Evolutionary conservation across 2,888 invertebrate species (phyloP), one percentile per base, ranked within the genome.

Genomic region (Ormyrus pomaceus): DNA sequence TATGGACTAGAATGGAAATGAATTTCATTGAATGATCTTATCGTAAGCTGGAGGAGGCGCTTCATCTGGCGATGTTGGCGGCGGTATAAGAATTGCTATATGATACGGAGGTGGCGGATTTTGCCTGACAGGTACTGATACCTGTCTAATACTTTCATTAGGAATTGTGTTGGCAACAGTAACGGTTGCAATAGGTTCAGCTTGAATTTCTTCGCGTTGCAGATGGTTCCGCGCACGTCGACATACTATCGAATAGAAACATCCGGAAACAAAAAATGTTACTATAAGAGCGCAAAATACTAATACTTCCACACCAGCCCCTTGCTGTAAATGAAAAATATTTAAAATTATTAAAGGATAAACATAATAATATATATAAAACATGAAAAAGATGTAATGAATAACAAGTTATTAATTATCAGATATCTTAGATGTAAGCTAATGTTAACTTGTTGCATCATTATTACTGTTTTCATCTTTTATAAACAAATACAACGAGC

Each of bases 101-200:
- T 96, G 95, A 92, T 96, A 96, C 9, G 96, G 96, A n/a, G 96
- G 96, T 34, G 96, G 94, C 6, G 93, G 94, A 65, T 94, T 92
- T 85, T 92, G 91, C 69, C 89, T 85, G 19, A 85, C 73, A 71
- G 87, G 83, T 64, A 79, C 69, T 7, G 76, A 48, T 55, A 84
- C 82, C 65, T 84, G 84, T 77, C 86, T 82, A 59, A 85, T 81
- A 80, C 76, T 86, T 82, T 87, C 86, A 70, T 82, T 83, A 56
- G 84, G 81, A 55, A 82, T 80, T 50, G 86, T 70, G 65, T 82
- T 86, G 2, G 87, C 84, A 69, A 87, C 83, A 6, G 87, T 84
- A 50, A 87, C 72, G 0, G 85, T 84, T 11, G 85, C 83, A 64
- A 86, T 83, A 13, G 85, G 87, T 53, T 88, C 86, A 48, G 86